Evolutionary conservation across 2,888 invertebrate species (phyloP), one percentile per base, ranked within the genome.

Genomic region (Chromoteleia sp.): DNA sequence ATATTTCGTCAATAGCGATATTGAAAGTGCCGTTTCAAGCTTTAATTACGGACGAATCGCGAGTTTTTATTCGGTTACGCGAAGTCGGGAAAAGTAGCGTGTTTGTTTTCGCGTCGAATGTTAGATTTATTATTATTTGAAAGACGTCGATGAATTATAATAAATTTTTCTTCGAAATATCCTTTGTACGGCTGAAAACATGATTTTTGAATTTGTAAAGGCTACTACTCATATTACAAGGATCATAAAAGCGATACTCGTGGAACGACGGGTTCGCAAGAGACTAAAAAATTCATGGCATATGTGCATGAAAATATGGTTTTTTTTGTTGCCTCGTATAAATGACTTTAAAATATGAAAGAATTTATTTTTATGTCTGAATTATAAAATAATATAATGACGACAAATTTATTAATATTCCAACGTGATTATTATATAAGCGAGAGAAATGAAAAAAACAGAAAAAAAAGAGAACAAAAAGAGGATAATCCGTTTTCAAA

Each of bases 241-340:
- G 63, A 63, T 56, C 63, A 74, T 74, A 74, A 74, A 74, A 74
- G 63, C 73, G 63, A 74, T 74, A 74, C 63, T 63, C 63, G 73
- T 63, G 71, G 71, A 71, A 71, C 50, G 58, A 71, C 41, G 63
- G 29, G 4, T 56, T 30, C 56, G 56, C 21, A 63, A 48, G 36
- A 43, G 48, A 48, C 56, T 65, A 65, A 56, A 74, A 74, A 45
- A 65, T 74, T 43, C 63, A 74, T 74, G 74, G 45, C 74, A 43
- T 39, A 39, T 50, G 74, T 65, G 48, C 61, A 63, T 65, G 56
- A 45, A 74, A 63, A 58, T 48, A 65, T 56, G 43, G 4, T 12
- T 74, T 74, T 33, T 33, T 65, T 74, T 56, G 73, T 25, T 52
- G 19, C 10, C 54, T 43, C 36, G 25, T 59, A 63, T 63, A 73